These are phyloP conservation scores for Montipora sp. DNA, from an alignment of 64 coral and sea anemone genomes.

Conservation along the genomic window DNA sequence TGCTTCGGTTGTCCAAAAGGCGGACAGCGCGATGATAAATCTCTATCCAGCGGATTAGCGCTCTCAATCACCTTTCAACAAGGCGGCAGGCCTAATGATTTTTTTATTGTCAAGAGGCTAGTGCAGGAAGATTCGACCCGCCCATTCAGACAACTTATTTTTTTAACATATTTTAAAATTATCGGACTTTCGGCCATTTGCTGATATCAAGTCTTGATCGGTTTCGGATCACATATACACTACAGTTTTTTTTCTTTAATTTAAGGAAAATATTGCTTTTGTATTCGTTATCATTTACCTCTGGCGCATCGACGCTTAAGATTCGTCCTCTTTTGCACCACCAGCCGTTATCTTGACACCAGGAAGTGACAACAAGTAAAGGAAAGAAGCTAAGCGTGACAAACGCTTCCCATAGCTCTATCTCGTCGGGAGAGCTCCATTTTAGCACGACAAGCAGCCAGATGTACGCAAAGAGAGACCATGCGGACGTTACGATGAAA, in stretches of 20 bases:
- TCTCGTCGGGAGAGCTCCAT: slow-evolving; percentile 76
- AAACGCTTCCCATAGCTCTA: slow-evolving; percentile 92
- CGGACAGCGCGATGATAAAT: no score
- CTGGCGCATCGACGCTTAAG: slow-evolving; percentile 69
- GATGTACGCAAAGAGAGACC: slow-evolving; percentile 93
- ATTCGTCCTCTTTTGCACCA: slow-evolving; percentile 75
- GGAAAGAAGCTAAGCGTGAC: slow-evolving; percentile 85
- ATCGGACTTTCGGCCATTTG: no score
- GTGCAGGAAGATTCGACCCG: no score
- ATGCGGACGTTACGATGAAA: slow-evolving; percentile 78
- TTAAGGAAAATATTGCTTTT: background rate
- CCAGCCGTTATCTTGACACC: slow-evolving; percentile 91
- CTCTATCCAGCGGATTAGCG: no score
- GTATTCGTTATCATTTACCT: slow-evolving; percentile 58
- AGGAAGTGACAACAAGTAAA: slow-evolving; percentile 73
- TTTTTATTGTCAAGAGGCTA: no score
- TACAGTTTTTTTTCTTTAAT: background rate
- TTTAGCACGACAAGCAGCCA: slow-evolving; percentile 82
- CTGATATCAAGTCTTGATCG: no score
- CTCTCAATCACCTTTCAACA: no score
- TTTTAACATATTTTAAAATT: no score
- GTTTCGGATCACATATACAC: no score
- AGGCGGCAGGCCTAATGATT: no score
- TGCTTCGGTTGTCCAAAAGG: no score
- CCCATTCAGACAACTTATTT: no score